Evolutionary conservation across 2,113 vertebrate species (phyloP), one percentile per base, ranked within the genome.

Genomic region (Melanotaenia duboulayi): DNA sequence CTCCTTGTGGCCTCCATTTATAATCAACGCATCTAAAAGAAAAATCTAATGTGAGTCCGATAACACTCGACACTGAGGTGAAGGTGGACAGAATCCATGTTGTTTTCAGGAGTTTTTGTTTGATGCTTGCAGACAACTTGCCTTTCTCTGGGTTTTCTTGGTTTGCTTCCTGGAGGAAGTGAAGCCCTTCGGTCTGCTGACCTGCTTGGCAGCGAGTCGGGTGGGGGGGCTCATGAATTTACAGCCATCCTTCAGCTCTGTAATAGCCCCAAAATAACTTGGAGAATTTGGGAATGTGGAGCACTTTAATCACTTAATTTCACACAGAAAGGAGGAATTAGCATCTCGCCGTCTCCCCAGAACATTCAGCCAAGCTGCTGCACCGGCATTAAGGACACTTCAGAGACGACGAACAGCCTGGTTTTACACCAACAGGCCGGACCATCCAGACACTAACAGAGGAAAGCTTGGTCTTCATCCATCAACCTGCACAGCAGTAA

Each of bases 191-290:
- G 12, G 2, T 65, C 62, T 5, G 28, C 71, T 72, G 84, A 85
- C 82, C 87, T 79, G 14, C 28, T 87, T 80, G 78, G 82, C 82
- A 67, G 71, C 11, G 22, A 0, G 57, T 57, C 54, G 28, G 60
- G 25, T n/a, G 73, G 73, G 52, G 70, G 50, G 74, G 65, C 81
- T 80, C 76, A 82, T 87, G 76, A 84, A 86, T 78, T 82, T 68
- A 28, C 76, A 68, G 79, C 60, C 56, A 52, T 51, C 79, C 84
- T 84, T 86, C 79, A 73, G 54, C 65, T 23, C 69, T 4, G 65
- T 60, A 16, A n/a, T 44, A 0, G 52, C 35, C 52, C 81, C 71
- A 60, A 86, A 84, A 83, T 84, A 84, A 87, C 81, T 72, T 40
- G 0, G n/a, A 75, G 69, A 72, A 50, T 57, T 64, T 76, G 76